Evolutionary conservation across 2,113 vertebrate species (phyloP), one percentile per base, ranked within the genome.

Genomic region (Etia nguti): DNA sequence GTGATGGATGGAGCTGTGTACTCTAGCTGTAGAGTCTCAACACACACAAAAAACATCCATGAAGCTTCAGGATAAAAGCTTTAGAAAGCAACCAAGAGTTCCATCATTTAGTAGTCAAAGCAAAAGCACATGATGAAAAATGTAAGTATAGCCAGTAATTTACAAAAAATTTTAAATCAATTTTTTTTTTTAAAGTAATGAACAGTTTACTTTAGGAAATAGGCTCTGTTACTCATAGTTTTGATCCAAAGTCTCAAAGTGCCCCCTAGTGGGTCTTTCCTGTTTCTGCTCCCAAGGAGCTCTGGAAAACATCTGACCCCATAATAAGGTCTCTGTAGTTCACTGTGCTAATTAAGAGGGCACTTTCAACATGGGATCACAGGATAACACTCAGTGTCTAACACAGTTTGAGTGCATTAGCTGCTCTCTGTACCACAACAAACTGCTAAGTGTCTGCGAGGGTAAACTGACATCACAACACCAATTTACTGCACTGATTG

Each of bases 221-320:
- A 43, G 10, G 31, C 34, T 62, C 22, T 46, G 22, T 15, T 57
- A 9, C 77, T 82, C 10, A 1, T 56, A 55, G 31, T 50, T 81
- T 87, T 75, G 54, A 91, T 90, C 12, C 43, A 90, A 94, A 94
- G 95, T 93, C 92, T 95, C 90, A 95, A 95, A 95, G 92, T 95
- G 94, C 95, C 95, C 94, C 93, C 95, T 95, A 95, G 95, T 94
- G 95, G 93, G 5, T 11, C 1, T 55, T 87, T 43, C 24, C 56
- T 10, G 86, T 6, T 15, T 5, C 77, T 94, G 84, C 81, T 62
- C 43, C 34, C 4, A 48, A 26, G 8, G 24, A 38, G 36, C 43
- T 22, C 43, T 59, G 36, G 6, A 84, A 10, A 80, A 75, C 34
- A 20, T 79, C 80, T 91, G 90, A 90, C 91, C 92, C 82, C 15